phyloP scores from a whole-genome alignment of 2,888 invertebrate species.

The Ptilodon capucinus region DNA sequence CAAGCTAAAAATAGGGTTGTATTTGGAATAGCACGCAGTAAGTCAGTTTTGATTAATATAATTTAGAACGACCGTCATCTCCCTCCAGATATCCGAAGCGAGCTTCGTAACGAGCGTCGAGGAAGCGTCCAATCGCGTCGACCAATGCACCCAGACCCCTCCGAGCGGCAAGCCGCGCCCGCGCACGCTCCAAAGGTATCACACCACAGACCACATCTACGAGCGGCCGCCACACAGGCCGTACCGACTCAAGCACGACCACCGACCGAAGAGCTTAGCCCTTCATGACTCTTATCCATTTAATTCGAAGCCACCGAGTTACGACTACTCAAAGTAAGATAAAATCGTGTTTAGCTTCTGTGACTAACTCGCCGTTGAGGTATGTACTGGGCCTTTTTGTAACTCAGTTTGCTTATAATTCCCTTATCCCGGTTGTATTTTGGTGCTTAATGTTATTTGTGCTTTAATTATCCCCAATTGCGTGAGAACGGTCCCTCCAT shows the following conservation, averaged over 20 bases:
- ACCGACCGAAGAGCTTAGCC: slow-evolving; percentile 63
- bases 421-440: too few species aligned
- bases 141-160: slow-evolving; percentile 77
- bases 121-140: slow-evolving; percentile 59
- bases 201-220: slow-evolving; percentile 79
- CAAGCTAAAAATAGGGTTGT: too few species aligned
- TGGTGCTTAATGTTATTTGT: too few species aligned
- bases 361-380: slow-evolving; percentile 33
- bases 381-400: background rate
- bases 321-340: slow-evolving; percentile 71
- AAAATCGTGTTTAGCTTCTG: slow-evolving; percentile 21
- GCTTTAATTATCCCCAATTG: too few species aligned
- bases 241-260: slow-evolving; percentile 50
- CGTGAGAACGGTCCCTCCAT: too few species aligned
- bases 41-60: too few species aligned
- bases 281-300: slow-evolving; percentile 68
- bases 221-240: slow-evolving; percentile 53
- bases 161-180: slow-evolving; percentile 73
- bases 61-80: background rate
- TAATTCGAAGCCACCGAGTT: slow-evolving; percentile 66
- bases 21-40: too few species aligned
- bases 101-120: slow-evolving; percentile 77
- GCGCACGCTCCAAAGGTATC: slow-evolving; percentile 77
- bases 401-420: too few species aligned
- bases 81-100: slow-evolving; percentile 74